Conservation (phyloP, 2,797 vertebrate species). For the Rhinatrema bivittatum region DNA sequence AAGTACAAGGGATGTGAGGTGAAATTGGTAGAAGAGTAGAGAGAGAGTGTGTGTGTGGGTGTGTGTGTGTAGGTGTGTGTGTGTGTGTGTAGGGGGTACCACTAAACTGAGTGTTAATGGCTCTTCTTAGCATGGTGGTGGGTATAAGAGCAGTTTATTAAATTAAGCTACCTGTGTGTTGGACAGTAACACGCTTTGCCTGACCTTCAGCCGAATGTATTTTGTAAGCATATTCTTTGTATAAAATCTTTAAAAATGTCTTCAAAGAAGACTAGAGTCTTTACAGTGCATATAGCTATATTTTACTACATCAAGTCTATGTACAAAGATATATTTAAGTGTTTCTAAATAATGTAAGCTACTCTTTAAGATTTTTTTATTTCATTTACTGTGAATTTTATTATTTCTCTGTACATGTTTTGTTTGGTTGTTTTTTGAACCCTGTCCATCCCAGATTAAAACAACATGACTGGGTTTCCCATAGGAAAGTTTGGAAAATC, state of each 20-base stretch:
- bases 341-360: constrained; percentile 78
- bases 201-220: constrained; percentile 83
- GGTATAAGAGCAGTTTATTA: constrained; percentile 20
- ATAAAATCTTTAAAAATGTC: constrained; percentile 85
- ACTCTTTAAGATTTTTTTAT: constrained; percentile 70
- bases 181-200: constrained; percentile 64
- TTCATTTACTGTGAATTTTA: constrained; percentile 90
- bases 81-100: too few relatives aligned
- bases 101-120: too few relatives aligned
- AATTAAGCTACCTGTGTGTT: constrained; percentile 60
- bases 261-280: constrained; percentile 85
- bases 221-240: constrained; percentile 65
- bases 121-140: constrained; percentile 21
- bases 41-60: too few relatives aligned
- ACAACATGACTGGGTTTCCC: constrained; percentile 31
- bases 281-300: constrained; percentile 82
- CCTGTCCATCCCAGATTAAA: constrained; percentile 40
- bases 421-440: constrained; percentile 32
- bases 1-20: constrained; percentile 12
- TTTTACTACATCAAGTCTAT: constrained; percentile 77
- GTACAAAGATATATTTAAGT: constrained; percentile 91
- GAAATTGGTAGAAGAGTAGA: constrained; percentile 27
- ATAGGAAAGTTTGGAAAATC: constrained; percentile 39
- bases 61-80: too few relatives aligned
- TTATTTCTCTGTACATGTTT: constrained; percentile 45